Percentiles rank a stretch among this genome's conserved stretches.
Conservation (phyloP, 2,797 vertebrate species). For the Anas capensis region DNA sequence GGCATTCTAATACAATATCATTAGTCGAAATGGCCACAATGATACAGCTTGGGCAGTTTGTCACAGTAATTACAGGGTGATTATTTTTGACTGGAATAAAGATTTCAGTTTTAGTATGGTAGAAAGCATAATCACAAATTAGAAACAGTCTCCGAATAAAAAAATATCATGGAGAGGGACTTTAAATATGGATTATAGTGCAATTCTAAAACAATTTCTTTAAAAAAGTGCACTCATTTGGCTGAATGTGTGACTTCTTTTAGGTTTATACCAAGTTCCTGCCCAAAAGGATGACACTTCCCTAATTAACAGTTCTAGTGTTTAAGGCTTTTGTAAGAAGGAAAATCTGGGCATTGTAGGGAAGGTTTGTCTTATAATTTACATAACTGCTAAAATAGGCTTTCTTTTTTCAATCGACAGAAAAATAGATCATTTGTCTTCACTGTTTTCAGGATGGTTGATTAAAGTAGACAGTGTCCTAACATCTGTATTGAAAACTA, state of each 20-base stretch:
- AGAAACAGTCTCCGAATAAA: slow-evolving; percentile 82
- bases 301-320: slow-evolving; percentile 77
- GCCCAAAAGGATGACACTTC: slow-evolving; percentile 78
- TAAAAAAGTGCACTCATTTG: slow-evolving; percentile 65
- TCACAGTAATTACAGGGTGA: slow-evolving; percentile 90
- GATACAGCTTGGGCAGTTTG: slow-evolving; percentile 90
- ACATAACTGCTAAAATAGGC: slow-evolving; percentile 79
- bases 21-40: slow-evolving; percentile 93
- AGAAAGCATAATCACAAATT: slow-evolving; percentile 88
- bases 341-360: slow-evolving; percentile 72
- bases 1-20: slow-evolving; percentile 99
- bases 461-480: slow-evolving; percentile 89
- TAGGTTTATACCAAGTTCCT: slow-evolving; percentile 72
- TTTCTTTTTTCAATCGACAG: slow-evolving; percentile 73
- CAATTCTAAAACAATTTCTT: slow-evolving; percentile 77
- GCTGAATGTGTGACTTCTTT: slow-evolving; percentile 69
- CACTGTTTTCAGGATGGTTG: slow-evolving; percentile 82
- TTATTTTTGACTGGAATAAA: slow-evolving; percentile 94
- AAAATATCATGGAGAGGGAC: slow-evolving; percentile 75
- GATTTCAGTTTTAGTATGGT: slow-evolving; percentile 89
- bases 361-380: slow-evolving; percentile 77
- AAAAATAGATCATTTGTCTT: slow-evolving; percentile 83
- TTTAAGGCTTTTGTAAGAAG: slow-evolving; percentile 75
- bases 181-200: slow-evolving; percentile 78
- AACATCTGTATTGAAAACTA: slow-evolving; percentile 94